These are phyloP conservation scores for Aquatica leii DNA, from an alignment of 2,888 invertebrate genomes.

Conservation along the genomic window DNA sequence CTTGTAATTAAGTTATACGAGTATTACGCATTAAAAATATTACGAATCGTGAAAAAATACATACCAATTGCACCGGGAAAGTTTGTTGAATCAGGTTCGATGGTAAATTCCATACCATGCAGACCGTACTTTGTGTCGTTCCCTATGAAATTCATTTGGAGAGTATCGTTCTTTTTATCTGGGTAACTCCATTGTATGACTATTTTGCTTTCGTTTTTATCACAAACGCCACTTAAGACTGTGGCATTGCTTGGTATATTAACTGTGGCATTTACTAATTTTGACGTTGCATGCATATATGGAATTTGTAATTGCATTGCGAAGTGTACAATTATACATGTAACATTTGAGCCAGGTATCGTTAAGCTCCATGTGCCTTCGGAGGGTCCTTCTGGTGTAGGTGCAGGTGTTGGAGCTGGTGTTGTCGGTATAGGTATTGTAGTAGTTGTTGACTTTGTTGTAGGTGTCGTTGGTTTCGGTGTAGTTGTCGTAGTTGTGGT, in stretches of 20 bases:
- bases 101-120: too few species aligned
- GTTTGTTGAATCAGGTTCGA: too few species aligned
- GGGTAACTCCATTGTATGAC: constrained; percentile 55
- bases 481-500: constrained; percentile 57
- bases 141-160: too few species aligned
- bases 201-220: constrained; percentile 53
- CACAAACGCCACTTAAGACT: constrained; percentile 62
- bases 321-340: constrained; percentile 73
- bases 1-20: too few species aligned
- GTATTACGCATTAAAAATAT: too few species aligned
- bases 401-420: constrained; percentile 51
- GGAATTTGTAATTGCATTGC: constrained; percentile 71
- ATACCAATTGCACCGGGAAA: too few species aligned
- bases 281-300: constrained; percentile 59
- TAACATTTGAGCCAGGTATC: constrained; percentile 54
- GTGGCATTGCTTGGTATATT: constrained; percentile 61
- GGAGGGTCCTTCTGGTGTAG: constrained; percentile 51
- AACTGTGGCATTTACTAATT: constrained; percentile 49
- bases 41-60: too few species aligned
- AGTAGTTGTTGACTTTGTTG: constrained; percentile 48
- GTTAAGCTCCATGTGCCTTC: constrained; percentile 63
- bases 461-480: constrained; percentile 44
- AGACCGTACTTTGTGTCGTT: too few species aligned
- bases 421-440: constrained; percentile 49
- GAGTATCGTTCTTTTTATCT: not conserved